Evolutionary conservation across 2,113 vertebrate species (phyloP), one percentile per base, ranked within the genome.

Genomic region (Macrotis lagotis): DNA sequence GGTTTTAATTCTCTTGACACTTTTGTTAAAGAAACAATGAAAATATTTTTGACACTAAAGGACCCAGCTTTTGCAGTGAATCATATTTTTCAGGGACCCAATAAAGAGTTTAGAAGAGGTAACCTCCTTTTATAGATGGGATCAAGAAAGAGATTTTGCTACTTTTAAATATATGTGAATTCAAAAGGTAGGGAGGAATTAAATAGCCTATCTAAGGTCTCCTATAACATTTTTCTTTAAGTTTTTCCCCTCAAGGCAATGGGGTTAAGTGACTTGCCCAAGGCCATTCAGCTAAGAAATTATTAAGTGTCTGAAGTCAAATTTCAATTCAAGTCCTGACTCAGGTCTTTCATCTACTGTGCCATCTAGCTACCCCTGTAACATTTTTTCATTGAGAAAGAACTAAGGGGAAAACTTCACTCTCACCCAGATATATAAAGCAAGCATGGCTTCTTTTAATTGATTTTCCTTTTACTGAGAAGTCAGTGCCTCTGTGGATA

Each of bases 141-240:
- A 0, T 59, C 91, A 74, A 66, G 8, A 50, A 91, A 51, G 94
- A 95, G 92, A 7, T 83, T 83, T 83, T 83, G n/a, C 14, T 83
- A 6, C n/a, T 44, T 83, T 44, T n/a, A 83, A 48, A 66, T 1
- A 83, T 44, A 90, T 53, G 9, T 48, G 2, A 51, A 12, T 44
- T 92, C 91, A 93, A 26, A 44, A 52, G 90, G 74, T 74, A 26
- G 90, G 92, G 91, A 37, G 89, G 0, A n/a, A 22, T 44, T 66
- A 91, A 25, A 48, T 51, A 50, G 59, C 49, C 12, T 2, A 3
- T 50, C 55, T 25, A 48, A 31, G 6, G 12, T 91, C n/a, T 91
- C 91, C 55, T 11, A 94, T 90, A n/a, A 94, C 53, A 11, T 92
- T 96, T 92, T n/a, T n/a, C n/a, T n/a, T n/a, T n/a, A n/a, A n/a